These are phyloP conservation scores for Resseliella maxima DNA, from an alignment of 2,888 invertebrate species.

Conservation along the genomic window DNA sequence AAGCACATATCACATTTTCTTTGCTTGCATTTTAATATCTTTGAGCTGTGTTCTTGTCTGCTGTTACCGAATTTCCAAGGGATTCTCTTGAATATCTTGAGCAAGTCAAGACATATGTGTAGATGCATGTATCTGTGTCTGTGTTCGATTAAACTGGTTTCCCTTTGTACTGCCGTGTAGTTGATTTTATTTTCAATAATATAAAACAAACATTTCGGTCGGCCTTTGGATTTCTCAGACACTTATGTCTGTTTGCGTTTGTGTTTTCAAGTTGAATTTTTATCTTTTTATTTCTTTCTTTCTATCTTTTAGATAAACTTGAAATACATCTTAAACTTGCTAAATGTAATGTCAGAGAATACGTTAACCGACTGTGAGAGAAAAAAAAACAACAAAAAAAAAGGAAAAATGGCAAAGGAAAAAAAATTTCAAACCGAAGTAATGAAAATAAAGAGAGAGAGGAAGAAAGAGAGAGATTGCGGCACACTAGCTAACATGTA, in stretches of 20 bases:
- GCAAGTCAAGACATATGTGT: background rate
- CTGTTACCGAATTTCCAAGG: background rate
- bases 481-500: constrained; percentile 1
- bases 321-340: constrained; percentile 6
- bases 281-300: background rate
- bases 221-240: constrained; percentile 20
- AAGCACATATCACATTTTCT: constrained; percentile 29
- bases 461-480: background rate
- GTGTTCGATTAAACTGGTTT: constrained; percentile 14
- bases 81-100: background rate
- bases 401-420: background rate
- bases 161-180: constrained; percentile 16
- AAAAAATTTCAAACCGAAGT: too few relatives aligned
- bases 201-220: constrained; percentile 48
- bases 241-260: constrained; percentile 35
- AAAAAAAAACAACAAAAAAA: background rate
- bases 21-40: constrained; percentile 38
- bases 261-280: background rate
- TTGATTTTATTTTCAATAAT: constrained; percentile 51
- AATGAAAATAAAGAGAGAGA: background rate
- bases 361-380: background rate
- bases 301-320: background rate
- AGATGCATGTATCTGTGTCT: background rate
- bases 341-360: constrained; percentile 45
- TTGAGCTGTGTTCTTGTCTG: background rate